These are phyloP conservation scores for Oncopeltus fasciatus DNA, from an alignment of 1,140 invertebrate species.

Conservation along the genomic window DNA sequence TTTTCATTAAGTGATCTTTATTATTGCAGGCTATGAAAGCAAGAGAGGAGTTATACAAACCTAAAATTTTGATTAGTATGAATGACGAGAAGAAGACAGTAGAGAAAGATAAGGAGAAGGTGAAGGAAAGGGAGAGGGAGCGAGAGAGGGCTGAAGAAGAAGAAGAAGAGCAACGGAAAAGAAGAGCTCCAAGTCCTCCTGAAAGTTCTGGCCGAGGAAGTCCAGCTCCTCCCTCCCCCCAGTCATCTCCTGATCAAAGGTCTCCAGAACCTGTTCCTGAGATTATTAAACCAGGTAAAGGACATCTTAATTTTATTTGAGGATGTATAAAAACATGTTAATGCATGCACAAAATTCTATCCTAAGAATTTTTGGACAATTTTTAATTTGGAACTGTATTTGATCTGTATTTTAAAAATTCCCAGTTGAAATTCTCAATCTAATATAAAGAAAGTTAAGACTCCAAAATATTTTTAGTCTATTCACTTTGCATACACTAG, in stretches of 20 bases:
- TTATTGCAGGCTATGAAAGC: constrained; percentile 50
- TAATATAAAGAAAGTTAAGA: too few species aligned
- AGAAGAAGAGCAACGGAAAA: constrained; percentile 32
- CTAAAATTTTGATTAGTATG: constrained; percentile 57
- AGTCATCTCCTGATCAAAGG: neutral
- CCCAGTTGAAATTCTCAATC: too few species aligned
- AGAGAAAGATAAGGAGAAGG: constrained; percentile 37
- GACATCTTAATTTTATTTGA: neutral
- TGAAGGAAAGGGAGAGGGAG: constrained; percentile 32
- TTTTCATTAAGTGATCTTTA: too few species aligned
- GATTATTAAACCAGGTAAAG: neutral
- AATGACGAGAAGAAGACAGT: constrained; percentile 39
- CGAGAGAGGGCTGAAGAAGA: constrained; percentile 35
- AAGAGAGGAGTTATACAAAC: constrained; percentile 69
- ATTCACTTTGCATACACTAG: too few species aligned
- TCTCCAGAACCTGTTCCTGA: neutral
- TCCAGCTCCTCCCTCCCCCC: neutral
- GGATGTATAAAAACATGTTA: neutral
- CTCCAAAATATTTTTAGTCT: too few species aligned
- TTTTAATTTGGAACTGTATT: too few species aligned
- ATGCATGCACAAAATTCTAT: too few species aligned
- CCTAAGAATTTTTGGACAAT: too few species aligned
- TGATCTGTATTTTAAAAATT: too few species aligned
- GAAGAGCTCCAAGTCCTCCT: constrained; percentile 14
- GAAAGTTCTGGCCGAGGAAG: constrained; percentile 12